Evolutionary conservation across 1,140 invertebrate genomes (phyloP), one percentile per base, ranked within the genome.

Genomic region (Zaprionus taronus): DNA sequence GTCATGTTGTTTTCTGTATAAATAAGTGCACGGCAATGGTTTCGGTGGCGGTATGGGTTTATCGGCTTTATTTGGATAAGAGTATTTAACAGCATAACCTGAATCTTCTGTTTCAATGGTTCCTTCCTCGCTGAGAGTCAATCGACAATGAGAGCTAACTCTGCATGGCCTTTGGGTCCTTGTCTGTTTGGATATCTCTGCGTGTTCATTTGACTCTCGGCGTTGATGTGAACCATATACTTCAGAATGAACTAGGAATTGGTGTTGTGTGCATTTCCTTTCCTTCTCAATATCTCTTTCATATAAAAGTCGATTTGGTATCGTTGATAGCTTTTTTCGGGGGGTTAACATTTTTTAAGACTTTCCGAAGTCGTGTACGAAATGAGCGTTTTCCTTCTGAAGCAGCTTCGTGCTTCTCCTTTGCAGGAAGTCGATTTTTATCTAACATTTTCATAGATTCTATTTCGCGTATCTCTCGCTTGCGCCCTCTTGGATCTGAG

Each of bases 61-160:
- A 22, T 51, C 47, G 20, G 20, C 1, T 51, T 51, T 22, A 5
- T 24, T 51, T 22, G 4, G 9, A 2, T 24, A 5, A 12, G 20
- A 51, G 47, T 51, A 51, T 9, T 11, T 22, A 7, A 11, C 9
- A 49, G 11, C 12, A 20, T 49, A 22, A 22, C 4, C 24, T 24
- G n/a, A 41, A 22, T 1, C 4, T 36, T 28, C 26, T 51, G 14
- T 12, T 31, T 34, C 11, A n/a, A 58, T 17, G 4, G 11, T 24
- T 57, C 7, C 24, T 12, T 28, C 38, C n/a, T 24, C 26, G 47
- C 65, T 31, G 55, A 57, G 56, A 68, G 38, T 22, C 26, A 68
- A 68, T n/a, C 36, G 36, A 66, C 53, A 57, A 44, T 56, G 53
- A 66, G 64, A 66, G 38, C n/a, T 66, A 57, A 20, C 53, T 31